These are phyloP conservation scores for Tor tambroides DNA, from an alignment of 2,113 vertebrate species.

Conservation along the genomic window DNA sequence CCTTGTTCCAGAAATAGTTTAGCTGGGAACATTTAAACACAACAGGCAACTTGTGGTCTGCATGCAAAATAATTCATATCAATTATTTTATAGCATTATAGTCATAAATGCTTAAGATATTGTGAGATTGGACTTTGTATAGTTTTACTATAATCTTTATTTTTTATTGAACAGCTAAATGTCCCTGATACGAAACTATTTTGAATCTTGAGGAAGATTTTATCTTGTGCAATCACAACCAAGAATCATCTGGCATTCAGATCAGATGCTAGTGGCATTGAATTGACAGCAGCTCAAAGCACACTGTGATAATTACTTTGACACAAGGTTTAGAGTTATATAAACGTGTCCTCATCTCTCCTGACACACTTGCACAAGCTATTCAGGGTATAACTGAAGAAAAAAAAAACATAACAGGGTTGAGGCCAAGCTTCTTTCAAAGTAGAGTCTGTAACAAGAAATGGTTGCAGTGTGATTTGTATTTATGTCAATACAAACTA, in stretches of 20 bases:
- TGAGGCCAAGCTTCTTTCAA: neutral
- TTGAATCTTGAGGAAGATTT: neutral
- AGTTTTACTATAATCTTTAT: neutral
- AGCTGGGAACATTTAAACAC: neutral
- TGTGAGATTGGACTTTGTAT: neutral
- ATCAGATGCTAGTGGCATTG: neutral
- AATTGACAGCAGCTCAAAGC: neutral
- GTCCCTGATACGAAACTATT: neutral
- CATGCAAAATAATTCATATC: neutral
- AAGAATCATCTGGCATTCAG: neutral
- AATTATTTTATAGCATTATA: neutral
- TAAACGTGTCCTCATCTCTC: neutral
- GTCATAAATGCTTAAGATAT: constrained; percentile 5
- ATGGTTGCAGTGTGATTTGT: neutral
- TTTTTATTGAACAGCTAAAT: neutral
- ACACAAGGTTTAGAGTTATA: neutral
- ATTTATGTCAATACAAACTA: neutral
- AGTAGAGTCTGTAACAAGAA: neutral
- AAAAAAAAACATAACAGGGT: neutral
- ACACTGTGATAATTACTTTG: neutral
- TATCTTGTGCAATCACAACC: neutral
- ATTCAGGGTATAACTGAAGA: neutral
- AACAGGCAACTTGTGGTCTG: neutral
- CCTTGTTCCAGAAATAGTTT: neutral
- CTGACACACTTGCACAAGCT: neutral